These are phyloP conservation scores for honey bee (Apis mellifera) DNA, from an alignment of 1,140 invertebrate genomes.

Conservation along the genomic window DNA sequence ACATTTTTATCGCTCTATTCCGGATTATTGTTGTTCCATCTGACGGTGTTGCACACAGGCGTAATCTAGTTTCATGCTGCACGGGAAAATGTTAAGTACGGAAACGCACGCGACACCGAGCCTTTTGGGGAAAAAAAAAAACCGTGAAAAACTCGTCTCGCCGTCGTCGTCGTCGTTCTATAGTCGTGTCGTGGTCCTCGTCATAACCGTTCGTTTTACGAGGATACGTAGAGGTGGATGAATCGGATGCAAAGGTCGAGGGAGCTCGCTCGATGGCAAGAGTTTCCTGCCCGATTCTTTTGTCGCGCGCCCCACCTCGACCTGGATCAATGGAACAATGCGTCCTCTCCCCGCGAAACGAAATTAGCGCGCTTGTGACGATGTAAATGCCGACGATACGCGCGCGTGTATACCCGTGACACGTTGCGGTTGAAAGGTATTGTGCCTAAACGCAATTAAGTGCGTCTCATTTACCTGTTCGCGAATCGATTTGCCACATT, in stretches of 20 bases:
- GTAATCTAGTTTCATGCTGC: neutral
- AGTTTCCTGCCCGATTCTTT: neutral
- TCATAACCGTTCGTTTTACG: neutral
- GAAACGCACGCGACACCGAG: neutral
- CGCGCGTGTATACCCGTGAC: neutral
- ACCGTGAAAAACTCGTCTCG: neutral
- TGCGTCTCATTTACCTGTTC: constrained; percentile 32
- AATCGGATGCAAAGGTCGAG: neutral
- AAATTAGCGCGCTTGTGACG: constrained; percentile 26
- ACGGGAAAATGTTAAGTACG: constrained; percentile 7
- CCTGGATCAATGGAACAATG: neutral
- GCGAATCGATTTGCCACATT: constrained; percentile 48
- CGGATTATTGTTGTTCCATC: neutral
- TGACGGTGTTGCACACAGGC: neutral
- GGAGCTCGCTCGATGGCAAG: neutral
- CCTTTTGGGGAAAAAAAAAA: neutral
- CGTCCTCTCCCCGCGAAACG: neutral
- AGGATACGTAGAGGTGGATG: neutral
- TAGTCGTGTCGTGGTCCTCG: too few species aligned
- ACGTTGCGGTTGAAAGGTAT: constrained; percentile 13
- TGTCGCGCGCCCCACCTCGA: constrained; percentile 4
- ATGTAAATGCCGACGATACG: constrained; percentile 24
- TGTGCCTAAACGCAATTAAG: constrained; percentile 52
- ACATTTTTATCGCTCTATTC: neutral
- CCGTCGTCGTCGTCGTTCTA: too few species aligned